Conservation (phyloP, 1,140 invertebrate species). For the Nymphalis io region DNA sequence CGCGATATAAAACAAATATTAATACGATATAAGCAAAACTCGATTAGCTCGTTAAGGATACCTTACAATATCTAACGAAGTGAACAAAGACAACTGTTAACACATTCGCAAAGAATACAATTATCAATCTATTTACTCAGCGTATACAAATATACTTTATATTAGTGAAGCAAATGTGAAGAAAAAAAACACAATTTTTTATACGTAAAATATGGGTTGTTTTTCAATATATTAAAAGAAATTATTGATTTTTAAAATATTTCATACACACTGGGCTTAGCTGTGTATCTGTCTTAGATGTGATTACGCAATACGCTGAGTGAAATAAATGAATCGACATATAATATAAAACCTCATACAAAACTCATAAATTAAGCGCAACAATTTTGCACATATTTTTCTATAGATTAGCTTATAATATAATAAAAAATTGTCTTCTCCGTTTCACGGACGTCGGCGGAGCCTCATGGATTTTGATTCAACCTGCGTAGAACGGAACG, state of each 20-base stretch:
- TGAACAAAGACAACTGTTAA: conserved; percentile 29
- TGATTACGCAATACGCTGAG: conserved; percentile 14
- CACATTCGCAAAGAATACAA: conserved; percentile 21
- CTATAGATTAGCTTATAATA: conserved; percentile 46
- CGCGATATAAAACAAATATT: conserved; percentile 54
- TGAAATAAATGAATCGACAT: conserved; percentile 17
- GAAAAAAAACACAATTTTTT: too few relatives aligned
- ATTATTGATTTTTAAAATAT: neutral
- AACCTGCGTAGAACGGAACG: conserved; percentile 76
- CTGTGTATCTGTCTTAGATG: neutral
- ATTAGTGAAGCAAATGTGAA: neutral
- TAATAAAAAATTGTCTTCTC: conserved; percentile 41
- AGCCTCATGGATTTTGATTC: conserved; percentile 74
- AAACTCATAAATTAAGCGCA: conserved; percentile 49
- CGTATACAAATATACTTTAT: conserved; percentile 7
- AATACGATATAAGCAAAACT: conserved; percentile 39
- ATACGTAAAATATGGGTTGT: too few relatives aligned
- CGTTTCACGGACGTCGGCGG: conserved; percentile 31
- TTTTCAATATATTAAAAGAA: neutral
- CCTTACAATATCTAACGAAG: conserved; percentile 26
- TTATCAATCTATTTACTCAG: conserved; percentile 23
- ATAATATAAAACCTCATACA: conserved; percentile 30
- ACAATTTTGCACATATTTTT: conserved; percentile 53
- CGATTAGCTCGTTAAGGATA: conserved; percentile 38
- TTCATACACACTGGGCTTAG: conserved; percentile 13